phyloP scores from a whole-genome alignment of 2,888 invertebrate genomes.

The Campoplex nolae region DNA sequence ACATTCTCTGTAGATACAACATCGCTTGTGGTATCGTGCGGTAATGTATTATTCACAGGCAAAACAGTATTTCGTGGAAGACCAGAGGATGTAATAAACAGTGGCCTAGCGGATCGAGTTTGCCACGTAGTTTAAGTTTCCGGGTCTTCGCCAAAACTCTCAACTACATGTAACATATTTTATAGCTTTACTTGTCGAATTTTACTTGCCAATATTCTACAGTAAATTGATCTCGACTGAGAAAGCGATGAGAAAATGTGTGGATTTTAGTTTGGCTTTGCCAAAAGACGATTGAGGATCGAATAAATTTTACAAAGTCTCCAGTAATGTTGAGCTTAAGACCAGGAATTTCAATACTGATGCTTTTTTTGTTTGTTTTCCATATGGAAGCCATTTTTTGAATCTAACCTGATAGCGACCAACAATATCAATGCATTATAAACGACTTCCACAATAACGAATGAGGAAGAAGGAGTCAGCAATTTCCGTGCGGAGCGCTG shows the following conservation, averaged over 20 bases:
- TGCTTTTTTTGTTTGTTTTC: background rate
- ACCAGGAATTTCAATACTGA: background rate
- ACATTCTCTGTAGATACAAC: slow-evolving; percentile 7
- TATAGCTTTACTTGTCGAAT: slow-evolving; percentile 6
- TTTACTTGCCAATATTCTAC: slow-evolving; percentile 14
- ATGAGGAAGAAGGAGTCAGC: slow-evolving; percentile 25
- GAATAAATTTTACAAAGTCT: background rate
- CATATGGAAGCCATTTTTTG: background rate
- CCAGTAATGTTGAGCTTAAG: background rate
- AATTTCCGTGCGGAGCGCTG: slow-evolving; percentile 43
- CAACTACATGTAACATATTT: background rate
- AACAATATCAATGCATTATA: slow-evolving; percentile 41
- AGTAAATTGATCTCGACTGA: background rate
- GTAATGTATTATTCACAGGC: background rate
- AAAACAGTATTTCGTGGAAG: slow-evolving; percentile 4
- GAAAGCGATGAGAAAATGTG: background rate
- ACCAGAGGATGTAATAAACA: slow-evolving; percentile 24
- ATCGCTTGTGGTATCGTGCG: background rate
- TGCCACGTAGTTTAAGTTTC: background rate
- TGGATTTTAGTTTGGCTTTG: background rate
- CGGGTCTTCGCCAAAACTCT: slow-evolving; percentile 11
- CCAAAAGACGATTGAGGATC: background rate
- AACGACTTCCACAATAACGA: background rate
- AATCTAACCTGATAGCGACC: background rate
- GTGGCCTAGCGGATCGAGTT: background rate